Conservation (phyloP, 2,888 invertebrate genomes). For the Drosophila lutescens region DNA sequence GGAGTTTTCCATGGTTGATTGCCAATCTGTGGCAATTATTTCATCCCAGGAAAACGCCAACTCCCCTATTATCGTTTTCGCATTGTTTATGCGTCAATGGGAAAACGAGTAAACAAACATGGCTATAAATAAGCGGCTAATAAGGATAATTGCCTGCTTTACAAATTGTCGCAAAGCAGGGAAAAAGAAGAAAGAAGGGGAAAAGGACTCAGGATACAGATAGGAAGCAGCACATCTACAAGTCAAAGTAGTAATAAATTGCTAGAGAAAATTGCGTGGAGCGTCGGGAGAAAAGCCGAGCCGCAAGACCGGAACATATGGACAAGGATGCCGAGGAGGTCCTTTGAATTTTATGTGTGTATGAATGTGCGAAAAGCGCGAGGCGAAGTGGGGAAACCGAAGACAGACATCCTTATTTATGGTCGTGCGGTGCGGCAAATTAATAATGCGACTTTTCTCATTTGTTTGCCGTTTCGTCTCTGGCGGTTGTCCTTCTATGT, state of each 20-base stretch:
- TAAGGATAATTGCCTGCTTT: constrained; percentile 80
- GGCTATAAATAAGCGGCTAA: constrained; percentile 78
- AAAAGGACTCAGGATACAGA: constrained; percentile 3
- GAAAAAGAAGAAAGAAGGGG: background rate
- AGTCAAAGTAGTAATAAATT: constrained; percentile 78
- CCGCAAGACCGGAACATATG: constrained; percentile 60
- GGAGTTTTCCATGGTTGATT: constrained; percentile 17
- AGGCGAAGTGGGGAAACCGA: constrained; percentile 6
- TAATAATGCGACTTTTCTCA: constrained; percentile 75
- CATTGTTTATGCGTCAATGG: constrained; percentile 64
- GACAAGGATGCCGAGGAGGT: constrained; percentile 53
- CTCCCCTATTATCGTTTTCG: constrained; percentile 31
- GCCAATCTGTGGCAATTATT: constrained; percentile 40
- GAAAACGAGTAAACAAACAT: constrained; percentile 67
- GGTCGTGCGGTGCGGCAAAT: constrained; percentile 76
- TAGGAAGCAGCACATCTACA: constrained; percentile 48
- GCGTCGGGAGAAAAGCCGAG: constrained; percentile 38
- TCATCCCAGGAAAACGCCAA: constrained; percentile 9
- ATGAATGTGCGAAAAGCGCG: constrained; percentile 40
- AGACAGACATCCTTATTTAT: constrained; percentile 68
- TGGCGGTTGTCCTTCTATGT: constrained; percentile 48
- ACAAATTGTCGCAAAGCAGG: constrained; percentile 63
- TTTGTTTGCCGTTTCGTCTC: constrained; percentile 47
- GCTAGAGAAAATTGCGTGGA: constrained; percentile 64
- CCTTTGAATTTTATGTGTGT: constrained; percentile 60